Percentiles rank a stretch among this genome's conserved stretches.
These are phyloP conservation scores for Sitta carolinensis DNA, from an alignment of 2,797 vertebrate species.

Conservation along the genomic window DNA sequence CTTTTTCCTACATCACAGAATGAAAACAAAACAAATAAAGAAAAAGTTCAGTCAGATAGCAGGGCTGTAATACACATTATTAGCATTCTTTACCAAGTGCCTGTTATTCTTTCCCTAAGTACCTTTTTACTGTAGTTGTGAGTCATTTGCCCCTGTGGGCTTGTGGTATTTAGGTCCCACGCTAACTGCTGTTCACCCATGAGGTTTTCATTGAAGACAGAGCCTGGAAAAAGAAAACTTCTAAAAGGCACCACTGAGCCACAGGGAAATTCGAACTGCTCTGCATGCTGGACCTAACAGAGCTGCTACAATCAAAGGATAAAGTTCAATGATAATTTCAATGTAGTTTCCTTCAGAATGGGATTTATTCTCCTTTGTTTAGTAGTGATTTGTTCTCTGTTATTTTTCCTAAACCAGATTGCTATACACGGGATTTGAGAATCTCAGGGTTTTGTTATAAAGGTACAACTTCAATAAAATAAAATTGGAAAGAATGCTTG, in stretches of 20 bases:
- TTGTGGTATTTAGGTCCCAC: background rate
- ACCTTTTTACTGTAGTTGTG: background rate
- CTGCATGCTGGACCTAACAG: background rate
- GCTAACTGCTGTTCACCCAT: background rate
- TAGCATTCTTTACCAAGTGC: background rate
- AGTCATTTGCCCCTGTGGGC: background rate
- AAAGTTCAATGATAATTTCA: background rate
- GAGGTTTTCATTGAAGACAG: background rate
- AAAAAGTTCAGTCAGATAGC: background rate
- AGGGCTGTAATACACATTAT: background rate
- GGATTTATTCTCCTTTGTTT: background rate
- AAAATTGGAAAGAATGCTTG: background rate
- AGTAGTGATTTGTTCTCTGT: background rate
- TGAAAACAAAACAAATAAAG: background rate
- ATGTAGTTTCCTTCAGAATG: background rate
- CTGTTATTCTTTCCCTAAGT: background rate
- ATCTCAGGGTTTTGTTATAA: background rate
- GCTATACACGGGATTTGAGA: background rate
- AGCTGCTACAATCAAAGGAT: background rate
- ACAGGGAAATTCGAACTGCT: conserved; percentile 14
- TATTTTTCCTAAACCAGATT: background rate
- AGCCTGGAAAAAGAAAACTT: background rate
- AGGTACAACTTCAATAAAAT: background rate
- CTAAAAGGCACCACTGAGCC: background rate
- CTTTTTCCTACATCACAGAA: background rate